Evolutionary conservation across 1,140 invertebrate genomes (phyloP).

Genomic region (Carcinoscorpius rotundicauda): DNA sequence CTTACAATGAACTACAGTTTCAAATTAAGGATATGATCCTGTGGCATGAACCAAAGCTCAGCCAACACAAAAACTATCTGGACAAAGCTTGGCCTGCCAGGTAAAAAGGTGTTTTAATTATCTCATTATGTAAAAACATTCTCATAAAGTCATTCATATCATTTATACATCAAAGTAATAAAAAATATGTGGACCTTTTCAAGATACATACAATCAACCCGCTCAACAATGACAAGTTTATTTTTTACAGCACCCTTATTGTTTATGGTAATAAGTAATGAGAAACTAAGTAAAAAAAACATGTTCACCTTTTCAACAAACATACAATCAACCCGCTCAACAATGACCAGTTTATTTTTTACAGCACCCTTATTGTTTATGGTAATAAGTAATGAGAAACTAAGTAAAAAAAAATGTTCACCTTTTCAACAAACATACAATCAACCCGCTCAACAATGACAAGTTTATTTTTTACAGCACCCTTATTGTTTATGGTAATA

Average conservation of each 20-base stretch:
- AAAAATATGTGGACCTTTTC: conserved; percentile 52
- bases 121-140: too few species aligned
- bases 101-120: too few species aligned
- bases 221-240: conserved; percentile 71
- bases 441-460: conserved; percentile 72
- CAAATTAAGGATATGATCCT: too few species aligned
- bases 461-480: conserved; percentile 55
- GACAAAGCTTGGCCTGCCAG: too few species aligned
- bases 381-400: too few species aligned
- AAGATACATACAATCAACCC: conserved; percentile 90
- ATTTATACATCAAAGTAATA: too few species aligned
- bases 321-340: conserved; percentile 82
- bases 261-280: conserved; percentile 32
- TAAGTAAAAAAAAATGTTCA: conserved; percentile 29
- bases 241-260: conserved; percentile 49
- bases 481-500: conserved; percentile 48
- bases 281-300: not conserved
- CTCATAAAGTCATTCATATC: too few species aligned
- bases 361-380: conserved; percentile 47
- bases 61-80: too few species aligned
- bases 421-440: conserved; percentile 94
- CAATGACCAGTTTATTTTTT: conserved; percentile 63
- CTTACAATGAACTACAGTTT: too few species aligned
- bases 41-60: too few species aligned
- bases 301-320: conserved; percentile 75